Conservation (phyloP, 2,888 invertebrate species). For the Ischnus inquisitorius region DNA sequence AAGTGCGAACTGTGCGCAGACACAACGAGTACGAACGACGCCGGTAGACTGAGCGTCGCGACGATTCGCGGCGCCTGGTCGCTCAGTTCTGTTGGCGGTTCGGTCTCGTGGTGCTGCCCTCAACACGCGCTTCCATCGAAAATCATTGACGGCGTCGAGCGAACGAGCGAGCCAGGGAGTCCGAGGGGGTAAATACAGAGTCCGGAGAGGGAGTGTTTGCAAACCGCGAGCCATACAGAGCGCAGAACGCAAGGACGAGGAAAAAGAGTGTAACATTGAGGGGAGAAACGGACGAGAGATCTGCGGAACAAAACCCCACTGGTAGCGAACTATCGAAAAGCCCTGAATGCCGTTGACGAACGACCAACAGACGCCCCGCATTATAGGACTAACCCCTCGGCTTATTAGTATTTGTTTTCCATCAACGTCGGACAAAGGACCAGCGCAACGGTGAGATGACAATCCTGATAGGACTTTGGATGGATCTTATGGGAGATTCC, state of each 20-base stretch:
- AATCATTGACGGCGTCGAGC: conserved; percentile 33
- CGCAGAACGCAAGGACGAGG: neutral
- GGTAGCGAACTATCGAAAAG: neutral
- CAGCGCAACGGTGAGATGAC: neutral
- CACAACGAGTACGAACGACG: conserved; percentile 80
- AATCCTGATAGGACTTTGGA: neutral
- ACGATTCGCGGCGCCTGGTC: conserved; percentile 80
- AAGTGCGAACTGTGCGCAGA: conserved; percentile 65
- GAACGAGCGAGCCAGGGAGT: neutral
- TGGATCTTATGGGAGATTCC: neutral
- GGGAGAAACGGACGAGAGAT: neutral
- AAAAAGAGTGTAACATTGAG: neutral
- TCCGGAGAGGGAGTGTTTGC: neutral
- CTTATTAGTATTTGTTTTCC: conserved; percentile 44
- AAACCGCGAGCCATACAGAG: neutral
- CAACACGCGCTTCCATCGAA: conserved; percentile 56
- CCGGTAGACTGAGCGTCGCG: conserved; percentile 84
- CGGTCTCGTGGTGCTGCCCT: conserved; percentile 46
- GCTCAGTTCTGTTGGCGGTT: conserved; percentile 69
- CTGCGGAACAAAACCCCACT: neutral
- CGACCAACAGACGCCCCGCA: neutral
- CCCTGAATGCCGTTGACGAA: neutral
- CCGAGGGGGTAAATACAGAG: conserved; percentile 8
- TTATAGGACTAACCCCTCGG: conserved; percentile 12
- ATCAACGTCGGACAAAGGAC: conserved; percentile 26